Evolutionary conservation across 2,888 invertebrate genomes (phyloP).

Genomic region (Andrena minutula): DNA sequence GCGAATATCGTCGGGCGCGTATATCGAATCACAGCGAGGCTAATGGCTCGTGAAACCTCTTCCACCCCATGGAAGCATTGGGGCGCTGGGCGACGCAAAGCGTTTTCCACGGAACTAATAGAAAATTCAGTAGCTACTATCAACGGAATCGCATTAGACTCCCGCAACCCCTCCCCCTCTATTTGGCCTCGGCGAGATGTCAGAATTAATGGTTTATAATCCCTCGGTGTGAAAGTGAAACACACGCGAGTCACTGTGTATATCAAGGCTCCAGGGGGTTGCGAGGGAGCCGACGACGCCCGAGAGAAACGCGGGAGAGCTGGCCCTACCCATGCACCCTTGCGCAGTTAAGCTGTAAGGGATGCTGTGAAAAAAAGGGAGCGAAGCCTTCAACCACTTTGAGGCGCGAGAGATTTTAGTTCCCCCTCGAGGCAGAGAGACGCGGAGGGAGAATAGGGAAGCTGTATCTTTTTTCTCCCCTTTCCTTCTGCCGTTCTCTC

Average conservation of each 20-base stretch:
- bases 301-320: slow-evolving; percentile 63
- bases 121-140: slow-evolving; percentile 50
- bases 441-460: slow-evolving; percentile 47
- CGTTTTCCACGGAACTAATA: slow-evolving; percentile 44
- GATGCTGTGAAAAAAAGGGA: slow-evolving; percentile 83
- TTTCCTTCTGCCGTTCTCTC: slow-evolving; percentile 66
- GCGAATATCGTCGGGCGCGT: slow-evolving; percentile 10
- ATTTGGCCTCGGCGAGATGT: slow-evolving; percentile 74
- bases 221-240: slow-evolving; percentile 83
- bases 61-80: not conserved
- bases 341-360: slow-evolving; percentile 81
- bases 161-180: slow-evolving; percentile 21
- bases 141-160: slow-evolving; percentile 37
- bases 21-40: slow-evolving; percentile 28
- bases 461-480: slow-evolving; percentile 64
- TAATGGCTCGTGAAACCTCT: slow-evolving; percentile 42
- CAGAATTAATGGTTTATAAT: slow-evolving; percentile 84
- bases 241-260: slow-evolving; percentile 80
- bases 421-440: slow-evolving; percentile 79
- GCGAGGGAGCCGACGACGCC: slow-evolving; percentile 67
- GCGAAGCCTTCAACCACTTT: slow-evolving; percentile 84
- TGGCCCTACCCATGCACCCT: slow-evolving; percentile 72
- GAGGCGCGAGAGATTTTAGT: slow-evolving; percentile 85
- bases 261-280: slow-evolving; percentile 65
- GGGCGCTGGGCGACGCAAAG: not conserved